Evolutionary conservation across 1,140 invertebrate genomes (phyloP), one percentile per base, ranked within the genome.

Genomic region (Megalonaias nervosa): DNA sequence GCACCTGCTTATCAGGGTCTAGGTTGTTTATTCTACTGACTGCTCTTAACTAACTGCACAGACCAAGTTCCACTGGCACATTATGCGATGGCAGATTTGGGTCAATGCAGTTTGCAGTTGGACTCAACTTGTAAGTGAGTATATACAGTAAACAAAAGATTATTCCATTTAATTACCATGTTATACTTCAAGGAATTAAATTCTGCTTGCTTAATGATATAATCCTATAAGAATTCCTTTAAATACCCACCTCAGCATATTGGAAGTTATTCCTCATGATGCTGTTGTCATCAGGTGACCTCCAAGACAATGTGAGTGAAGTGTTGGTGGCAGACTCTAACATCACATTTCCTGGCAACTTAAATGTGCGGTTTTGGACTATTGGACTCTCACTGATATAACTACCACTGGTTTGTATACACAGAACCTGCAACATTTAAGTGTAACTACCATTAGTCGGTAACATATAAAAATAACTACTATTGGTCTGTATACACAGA

Each of bases 331-430:
- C 90, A 16, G 92, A 89, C 1, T 88, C 78, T 0, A 94, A 82
- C 0, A 89, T 92, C 2, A 95, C 91, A 84, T 93, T 92, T 60
- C 92, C 92, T 16, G 96, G 95, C 66, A 93, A 92, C 0, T 94
- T 92, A 87, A 93, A 95, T 38, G 95, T 97, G 21, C 90, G 92
- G 0, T 95, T 91, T 16, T 90, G 84, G 13, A 95, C 87, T 14
- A 88, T 89, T 0, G 88, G 87, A 80, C 94, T 96, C 78, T 94
- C 93, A n/a, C 93, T 95, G 64, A 92, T 93, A 31, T 92, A 92
- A 9, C 93, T 90, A n/a, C 92, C 93, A 67, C 94, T 93, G 70
- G 93, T 92, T 1, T 95, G 94, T 85, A 94, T 95, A 1, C 94
- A 94, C 66, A 91, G 78, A 23, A 92, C 87, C 89, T 91, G 79